Base-by-base conservation (phyloP, 2,113 vertebrate genomes). In the Pardalotus punctatus region DNA sequence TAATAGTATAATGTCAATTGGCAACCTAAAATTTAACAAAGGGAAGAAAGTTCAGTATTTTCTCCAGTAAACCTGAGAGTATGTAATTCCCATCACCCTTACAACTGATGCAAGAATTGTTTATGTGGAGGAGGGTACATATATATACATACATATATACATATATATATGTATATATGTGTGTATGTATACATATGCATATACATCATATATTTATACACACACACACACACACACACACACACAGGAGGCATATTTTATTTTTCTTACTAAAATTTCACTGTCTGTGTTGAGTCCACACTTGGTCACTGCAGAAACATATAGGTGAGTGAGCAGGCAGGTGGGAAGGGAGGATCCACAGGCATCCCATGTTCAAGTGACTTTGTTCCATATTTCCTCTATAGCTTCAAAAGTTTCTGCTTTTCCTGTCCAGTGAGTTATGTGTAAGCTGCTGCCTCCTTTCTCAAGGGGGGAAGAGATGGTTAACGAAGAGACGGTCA, bases 131-230 rank as follows among this genome's bases (percentile, higher is more conserved):
- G 16, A 24, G 15, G 31, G 31, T 19, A 35, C 19, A 50, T 25
- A 61, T 35, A 27, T 38, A 53, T 40, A 35, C 7, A 29, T 9
- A 14, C 20, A 13, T 3, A 23, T 5, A 31, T 3, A 31, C 0
- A 15, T 3, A 31, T 6, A 70, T 9, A 28, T 5, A 35, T 1
- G 35, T 5, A 53, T 2, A 16, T 9, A 19, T 2, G n/a, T n/a
- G n/a, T n/a, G n/a, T n/a, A n/a, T n/a, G n/a, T n/a, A n/a, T n/a
- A n/a, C n/a, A n/a, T n/a, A n/a, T n/a, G n/a, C n/a, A n/a, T n/a
- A n/a, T n/a, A n/a, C n/a, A n/a, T n/a, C n/a, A n/a, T n/a, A n/a
- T n/a, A n/a, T n/a, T n/a, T n/a, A n/a, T 4, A 22, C 3, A 14
- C 1, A 61, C 1, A 40, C 1, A 45, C 3, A 47, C 3, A 66